Base-by-base conservation (phyloP, 2,113 vertebrate genomes). In the Pelmatolapia mariae region DNA sequence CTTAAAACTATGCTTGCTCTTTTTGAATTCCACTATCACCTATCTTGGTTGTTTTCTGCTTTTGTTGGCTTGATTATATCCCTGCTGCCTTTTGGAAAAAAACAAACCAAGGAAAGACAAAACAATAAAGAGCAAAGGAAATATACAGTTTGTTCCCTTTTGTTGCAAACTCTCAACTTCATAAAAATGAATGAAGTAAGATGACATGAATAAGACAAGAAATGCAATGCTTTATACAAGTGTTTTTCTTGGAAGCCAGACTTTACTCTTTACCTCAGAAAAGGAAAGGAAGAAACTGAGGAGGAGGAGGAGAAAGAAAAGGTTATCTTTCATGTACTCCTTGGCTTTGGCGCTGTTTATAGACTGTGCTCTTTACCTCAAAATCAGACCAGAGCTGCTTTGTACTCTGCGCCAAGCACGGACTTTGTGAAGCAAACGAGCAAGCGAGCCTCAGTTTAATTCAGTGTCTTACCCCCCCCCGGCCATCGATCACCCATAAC, bases 361-460 rank as follows among this genome's bases (percentile, higher is more conserved):
- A 90, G 88, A 89, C 91, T 89, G 82, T 91, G 86, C 89, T 95
- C 90, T 93, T 95, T 94, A 94, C 93, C 95, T 95, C 95, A 94
- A 91, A 93, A 91, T 93, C 90, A 93, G 87, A 92, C 91, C 92
- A 92, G 93, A 93, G 90, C 92, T 91, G 89, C 89, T 94, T 93
- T 89, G 86, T 91, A 79, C 87, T 90, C 91, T 87, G 85, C 86
- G 82, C 93, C 92, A 79, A 83, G 86, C 88, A 83, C 82, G 66
- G 91, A 92, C 87, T 83, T 88, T 87, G 83, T 85, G 88, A 93
- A 89, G 86, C 91, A 82, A 92, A 89, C 22, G 31, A 93, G 88
- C 81, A 73, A 87, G 79, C 82, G 76, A 73, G 90, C 80, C 89
- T 94, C 87, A 50, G 82, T 90, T 93, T 9, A 86, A 93, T 89